Evolutionary conservation across 1,140 invertebrate genomes (phyloP).

Genomic region (Zophobas atratus): DNA sequence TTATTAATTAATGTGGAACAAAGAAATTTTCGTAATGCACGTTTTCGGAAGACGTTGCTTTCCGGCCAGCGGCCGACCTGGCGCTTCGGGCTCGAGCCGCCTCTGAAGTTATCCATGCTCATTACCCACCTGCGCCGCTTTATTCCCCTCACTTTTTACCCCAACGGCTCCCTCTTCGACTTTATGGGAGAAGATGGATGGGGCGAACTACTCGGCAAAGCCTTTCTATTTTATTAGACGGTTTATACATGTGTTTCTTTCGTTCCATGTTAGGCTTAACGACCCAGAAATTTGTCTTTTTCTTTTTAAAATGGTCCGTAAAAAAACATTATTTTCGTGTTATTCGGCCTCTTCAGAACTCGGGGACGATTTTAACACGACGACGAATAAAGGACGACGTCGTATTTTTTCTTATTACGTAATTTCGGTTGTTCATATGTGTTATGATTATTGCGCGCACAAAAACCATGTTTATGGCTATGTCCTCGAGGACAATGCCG

Average conservation of each 20-base stretch:
- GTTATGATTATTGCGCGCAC: constrained; percentile 7
- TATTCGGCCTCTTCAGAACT: not conserved
- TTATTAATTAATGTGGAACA: too few species aligned
- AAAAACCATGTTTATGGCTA: not conserved
- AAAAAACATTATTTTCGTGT: constrained; percentile 32
- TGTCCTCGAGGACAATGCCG: not conserved
- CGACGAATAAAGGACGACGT: not conserved
- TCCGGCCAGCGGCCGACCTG: too few species aligned
- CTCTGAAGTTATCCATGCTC: constrained; percentile 19
- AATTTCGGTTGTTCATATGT: not conserved
- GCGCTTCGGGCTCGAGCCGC: too few species aligned
- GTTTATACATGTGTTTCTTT: constrained; percentile 42
- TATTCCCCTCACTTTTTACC: constrained; percentile 43
- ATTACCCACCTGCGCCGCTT: constrained; percentile 40
- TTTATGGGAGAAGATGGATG: constrained; percentile 38
- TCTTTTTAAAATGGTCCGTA: constrained; percentile 40
- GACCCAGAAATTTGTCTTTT: constrained; percentile 40
- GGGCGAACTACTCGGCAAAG: constrained; percentile 33
- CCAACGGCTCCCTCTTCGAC: constrained; percentile 33
- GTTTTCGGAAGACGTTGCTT: too few species aligned
- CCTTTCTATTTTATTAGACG: constrained; percentile 41
- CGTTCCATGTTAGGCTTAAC: constrained; percentile 34
- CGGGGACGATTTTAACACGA: constrained; percentile 9
- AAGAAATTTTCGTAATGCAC: too few species aligned
- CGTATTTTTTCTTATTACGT: constrained; percentile 6